Conservation (phyloP, 2,113 vertebrate genomes). For the Hymenochirus boettgeri region DNA sequence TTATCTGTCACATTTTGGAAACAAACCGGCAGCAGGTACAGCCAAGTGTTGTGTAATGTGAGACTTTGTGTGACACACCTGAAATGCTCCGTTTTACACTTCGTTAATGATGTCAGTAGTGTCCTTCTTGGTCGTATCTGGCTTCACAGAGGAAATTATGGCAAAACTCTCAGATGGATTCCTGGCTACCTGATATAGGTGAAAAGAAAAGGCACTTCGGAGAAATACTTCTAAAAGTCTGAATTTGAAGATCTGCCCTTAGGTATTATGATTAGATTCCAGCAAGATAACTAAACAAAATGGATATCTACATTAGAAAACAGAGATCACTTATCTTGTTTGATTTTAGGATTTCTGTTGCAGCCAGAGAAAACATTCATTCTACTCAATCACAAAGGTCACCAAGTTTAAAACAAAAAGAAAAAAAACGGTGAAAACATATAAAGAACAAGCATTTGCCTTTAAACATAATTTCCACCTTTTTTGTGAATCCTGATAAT, state of each 20-base stretch:
- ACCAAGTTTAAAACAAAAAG: slow-evolving; percentile 33
- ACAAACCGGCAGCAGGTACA: slow-evolving; percentile 7
- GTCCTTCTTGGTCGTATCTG: slow-evolving; percentile 45
- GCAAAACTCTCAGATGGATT: slow-evolving; percentile 45
- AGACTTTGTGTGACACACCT: slow-evolving; percentile 20
- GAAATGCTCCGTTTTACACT: slow-evolving; percentile 36
- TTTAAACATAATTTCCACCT: too few relatives aligned
- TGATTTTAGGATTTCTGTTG: slow-evolving; percentile 35
- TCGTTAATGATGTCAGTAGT: slow-evolving; percentile 45
- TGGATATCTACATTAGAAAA: slow-evolving; percentile 30
- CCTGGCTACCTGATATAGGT: slow-evolving; percentile 70
- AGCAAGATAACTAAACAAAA: slow-evolving; percentile 45
- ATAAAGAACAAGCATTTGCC: too few relatives aligned
- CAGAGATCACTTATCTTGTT: slow-evolving; percentile 41
- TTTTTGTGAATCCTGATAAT: too few relatives aligned
- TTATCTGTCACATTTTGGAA: slow-evolving; percentile 21
- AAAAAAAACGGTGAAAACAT: too few relatives aligned
- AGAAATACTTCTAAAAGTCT: slow-evolving; percentile 65
- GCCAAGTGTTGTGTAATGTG: slow-evolving; percentile 11
- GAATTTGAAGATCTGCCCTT: slow-evolving; percentile 53
- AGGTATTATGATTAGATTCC: slow-evolving; percentile 52
- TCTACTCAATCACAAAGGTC: slow-evolving; percentile 36
- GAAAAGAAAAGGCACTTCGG: slow-evolving; percentile 71
- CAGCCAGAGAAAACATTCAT: slow-evolving; percentile 33
- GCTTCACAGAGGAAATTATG: slow-evolving; percentile 41